Evolutionary conservation across 2,797 vertebrate genomes (phyloP), one percentile per base, ranked within the genome.

Genomic region (Sebastiscus tertius): DNA sequence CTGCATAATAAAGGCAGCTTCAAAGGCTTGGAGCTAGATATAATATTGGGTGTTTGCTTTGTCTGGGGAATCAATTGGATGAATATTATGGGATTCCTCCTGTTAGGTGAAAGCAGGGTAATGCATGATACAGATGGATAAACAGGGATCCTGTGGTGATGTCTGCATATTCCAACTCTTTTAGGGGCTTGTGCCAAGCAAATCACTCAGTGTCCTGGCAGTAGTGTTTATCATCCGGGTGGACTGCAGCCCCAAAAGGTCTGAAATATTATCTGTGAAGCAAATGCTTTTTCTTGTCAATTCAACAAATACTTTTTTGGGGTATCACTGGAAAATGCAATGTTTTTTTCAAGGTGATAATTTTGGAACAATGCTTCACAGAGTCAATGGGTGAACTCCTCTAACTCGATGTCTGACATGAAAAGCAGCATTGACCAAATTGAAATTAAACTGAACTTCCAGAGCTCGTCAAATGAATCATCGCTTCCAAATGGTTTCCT

Each of bases 91-190:
- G 87, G 92, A 90, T 94, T 95, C 94, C 93, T 95, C 95, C 95
- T 95, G 94, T 94, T 94, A 94, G 92, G 92, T 95, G 93, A 95
- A 96, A 96, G 92, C 94, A 94, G 93, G 93, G 88, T 91, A 95
- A 95, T 89, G 90, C 91, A 94, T 95, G 95, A 93, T 71, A 94
- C 75, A 90, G 74, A 95, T 96, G 95, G 88, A 88, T 87, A 94
- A 92, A 92, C 87, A 89, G 87, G 89, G 89, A 84, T 91, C 92
- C 90, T 88, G 85, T 88, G 83, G 89, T 91, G 91, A 93, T 91
- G 83, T 91, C 79, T 87, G 89, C 85, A 90, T 87, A 92, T 93
- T 94, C 76, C 88, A 93, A 93, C 90, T 90, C 93, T 90, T 96
- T 94, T 85, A 94, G 91, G 94, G 94, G 92, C 93, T 92, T 90